Percentiles rank a stretch among this genome's conserved stretches.
These are phyloP conservation scores for Drosophila subquinaria DNA, from an alignment of 2,888 invertebrate genomes.

Conservation along the genomic window DNA sequence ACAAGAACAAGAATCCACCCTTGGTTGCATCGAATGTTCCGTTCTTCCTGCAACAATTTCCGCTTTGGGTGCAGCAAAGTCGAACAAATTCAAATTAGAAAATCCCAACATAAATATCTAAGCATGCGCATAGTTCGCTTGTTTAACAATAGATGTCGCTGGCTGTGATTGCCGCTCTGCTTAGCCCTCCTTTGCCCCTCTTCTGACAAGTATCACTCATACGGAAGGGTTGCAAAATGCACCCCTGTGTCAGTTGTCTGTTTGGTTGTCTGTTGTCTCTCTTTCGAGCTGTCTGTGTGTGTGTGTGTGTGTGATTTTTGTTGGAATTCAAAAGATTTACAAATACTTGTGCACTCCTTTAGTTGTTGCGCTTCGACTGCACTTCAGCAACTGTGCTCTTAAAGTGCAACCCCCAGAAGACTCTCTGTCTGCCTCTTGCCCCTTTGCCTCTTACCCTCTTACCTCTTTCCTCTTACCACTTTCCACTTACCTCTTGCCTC, in stretches of 20 bases:
- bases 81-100: slow-evolving; percentile 78
- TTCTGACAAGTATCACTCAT: slow-evolving; percentile 35
- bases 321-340: slow-evolving; percentile 81
- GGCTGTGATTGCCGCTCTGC: slow-evolving; percentile 66
- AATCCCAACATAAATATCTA: slow-evolving; percentile 77
- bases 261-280: slow-evolving; percentile 24
- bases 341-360: slow-evolving; percentile 74
- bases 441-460: background rate
- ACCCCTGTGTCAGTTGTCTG: slow-evolving; percentile 53
- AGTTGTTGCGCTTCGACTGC: slow-evolving; percentile 68
- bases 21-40: slow-evolving; percentile 56
- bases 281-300: slow-evolving; percentile 22
- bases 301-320: slow-evolving; percentile 64
- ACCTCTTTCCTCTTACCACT: background rate
- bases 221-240: slow-evolving; percentile 77
- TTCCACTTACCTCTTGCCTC: background rate
- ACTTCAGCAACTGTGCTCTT: slow-evolving; percentile 71
- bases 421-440: slow-evolving; percentile 6
- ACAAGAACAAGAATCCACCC: slow-evolving; percentile 32
- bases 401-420: slow-evolving; percentile 70
- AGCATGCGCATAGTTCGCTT: slow-evolving; percentile 70
- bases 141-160: slow-evolving; percentile 77
- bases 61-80: slow-evolving; percentile 71
- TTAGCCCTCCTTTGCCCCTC: background rate
- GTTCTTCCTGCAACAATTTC: slow-evolving; percentile 76